These are phyloP conservation scores for Drosophila stalkeri DNA, from an alignment of 2,888 invertebrate species.

Conservation along the genomic window DNA sequence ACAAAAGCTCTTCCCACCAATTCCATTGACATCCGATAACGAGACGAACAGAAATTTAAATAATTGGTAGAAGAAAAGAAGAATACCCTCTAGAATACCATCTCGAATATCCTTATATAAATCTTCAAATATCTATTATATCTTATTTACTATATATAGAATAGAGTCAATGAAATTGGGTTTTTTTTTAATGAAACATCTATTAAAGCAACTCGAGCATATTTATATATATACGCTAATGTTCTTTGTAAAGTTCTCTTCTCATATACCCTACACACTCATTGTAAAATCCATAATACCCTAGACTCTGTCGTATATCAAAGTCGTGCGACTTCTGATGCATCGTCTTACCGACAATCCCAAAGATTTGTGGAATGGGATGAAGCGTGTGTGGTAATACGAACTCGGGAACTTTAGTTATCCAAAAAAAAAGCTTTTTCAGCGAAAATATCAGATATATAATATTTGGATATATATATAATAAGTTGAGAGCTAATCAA, in stretches of 20 bases:
- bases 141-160: not conserved
- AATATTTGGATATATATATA: not conserved
- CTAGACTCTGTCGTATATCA: not conserved
- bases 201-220: not conserved
- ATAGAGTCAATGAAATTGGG: not conserved
- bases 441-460: not conserved
- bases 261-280: not conserved
- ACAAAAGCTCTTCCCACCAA: conserved; percentile 18
- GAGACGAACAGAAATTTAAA: not conserved
- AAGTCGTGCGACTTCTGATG: not conserved
- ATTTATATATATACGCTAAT: too few relatives aligned
- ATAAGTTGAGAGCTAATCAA: not conserved
- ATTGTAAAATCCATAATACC: not conserved
- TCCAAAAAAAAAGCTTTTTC: not conserved
- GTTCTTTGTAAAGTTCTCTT: not conserved
- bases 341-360: conserved; percentile 18
- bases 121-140: not conserved
- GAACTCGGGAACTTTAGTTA: conserved; percentile 2
- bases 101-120: not conserved
- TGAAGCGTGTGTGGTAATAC: conserved; percentile 9
- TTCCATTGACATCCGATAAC: conserved; percentile 4
- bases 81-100: not conserved
- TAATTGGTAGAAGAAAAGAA: too few relatives aligned
- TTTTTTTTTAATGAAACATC: not conserved
- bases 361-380: conserved; percentile 1